phyloP scores from a whole-genome alignment of 2,888 invertebrate genomes.

The Brachypalpus laphriformis region DNA sequence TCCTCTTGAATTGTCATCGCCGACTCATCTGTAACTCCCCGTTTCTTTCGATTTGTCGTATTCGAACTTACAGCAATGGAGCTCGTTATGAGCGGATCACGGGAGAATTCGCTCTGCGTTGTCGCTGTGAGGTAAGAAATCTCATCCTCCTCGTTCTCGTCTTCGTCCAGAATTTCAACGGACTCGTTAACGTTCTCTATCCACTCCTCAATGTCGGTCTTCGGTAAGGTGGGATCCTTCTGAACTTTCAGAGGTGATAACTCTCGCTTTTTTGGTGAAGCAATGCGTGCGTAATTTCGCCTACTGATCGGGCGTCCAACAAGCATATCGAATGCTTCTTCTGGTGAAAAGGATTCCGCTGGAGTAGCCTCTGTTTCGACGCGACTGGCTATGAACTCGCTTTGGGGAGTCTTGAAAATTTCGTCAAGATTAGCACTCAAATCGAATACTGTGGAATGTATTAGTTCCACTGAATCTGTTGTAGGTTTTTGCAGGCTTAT shows the following conservation, averaged over 20 bases:
- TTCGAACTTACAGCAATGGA: not conserved
- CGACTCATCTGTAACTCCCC: constrained; percentile 3
- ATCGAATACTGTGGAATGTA: constrained; percentile 78
- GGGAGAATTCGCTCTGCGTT: constrained; percentile 54
- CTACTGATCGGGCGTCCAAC: constrained; percentile 75
- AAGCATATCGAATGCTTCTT: constrained; percentile 77
- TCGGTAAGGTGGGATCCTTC: constrained; percentile 75
- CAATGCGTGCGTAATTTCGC: constrained; percentile 70
- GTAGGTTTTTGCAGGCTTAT: constrained; percentile 77
- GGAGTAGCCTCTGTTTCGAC: not conserved
- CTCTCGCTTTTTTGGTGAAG: constrained; percentile 12
- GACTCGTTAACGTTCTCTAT: constrained; percentile 72
- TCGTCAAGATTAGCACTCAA: constrained; percentile 78
- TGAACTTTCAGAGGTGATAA: constrained; percentile 67
- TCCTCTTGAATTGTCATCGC: constrained; percentile 41
- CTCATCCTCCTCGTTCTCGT: constrained; percentile 67
- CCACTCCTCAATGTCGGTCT: constrained; percentile 78
- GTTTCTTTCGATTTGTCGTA: not conserved
- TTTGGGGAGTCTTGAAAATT: constrained; percentile 78
- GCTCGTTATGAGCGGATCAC: constrained; percentile 76
- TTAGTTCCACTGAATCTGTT: constrained; percentile 73
- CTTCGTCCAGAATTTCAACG: constrained; percentile 20
- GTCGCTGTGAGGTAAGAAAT: constrained; percentile 47
- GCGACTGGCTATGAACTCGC: constrained; percentile 37
- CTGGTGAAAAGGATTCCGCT: constrained; percentile 61